phyloP scores from a whole-genome alignment of 2,113 vertebrate species.

The Eudyptes chrysolophus region DNA sequence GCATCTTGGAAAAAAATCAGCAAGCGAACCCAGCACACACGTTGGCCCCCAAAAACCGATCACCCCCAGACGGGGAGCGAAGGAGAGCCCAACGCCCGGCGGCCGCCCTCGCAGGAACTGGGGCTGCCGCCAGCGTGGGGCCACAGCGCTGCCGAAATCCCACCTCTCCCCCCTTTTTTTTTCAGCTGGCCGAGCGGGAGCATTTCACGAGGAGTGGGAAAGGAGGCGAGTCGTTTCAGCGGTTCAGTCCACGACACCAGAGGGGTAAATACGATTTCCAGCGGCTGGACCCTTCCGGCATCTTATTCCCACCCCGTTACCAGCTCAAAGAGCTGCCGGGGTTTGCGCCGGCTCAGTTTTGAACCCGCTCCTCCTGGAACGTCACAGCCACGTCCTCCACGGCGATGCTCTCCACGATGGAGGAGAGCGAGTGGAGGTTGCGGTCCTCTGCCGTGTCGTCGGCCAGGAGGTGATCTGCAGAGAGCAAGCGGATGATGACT shows the following conservation, averaged over 20 bases:
- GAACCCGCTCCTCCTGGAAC: conserved; percentile 76
- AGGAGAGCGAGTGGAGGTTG: conserved; percentile 89
- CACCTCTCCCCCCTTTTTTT: neutral
- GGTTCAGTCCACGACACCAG: neutral
- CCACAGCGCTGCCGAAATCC: neutral
- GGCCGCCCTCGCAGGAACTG: accelerated
- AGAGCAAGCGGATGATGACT: neutral
- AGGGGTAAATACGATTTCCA: neutral
- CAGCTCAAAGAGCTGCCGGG: neutral
- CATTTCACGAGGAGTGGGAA: neutral
- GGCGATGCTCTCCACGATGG: conserved; percentile 92
- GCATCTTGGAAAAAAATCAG: conserved; percentile 69
- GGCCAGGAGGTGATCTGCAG: conserved; percentile 85
- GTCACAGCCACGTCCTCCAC: conserved; percentile 79
- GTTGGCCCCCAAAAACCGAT: conserved; percentile 67
- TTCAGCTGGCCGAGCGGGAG: neutral
- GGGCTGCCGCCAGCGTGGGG: neutral
- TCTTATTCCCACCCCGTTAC: neutral
- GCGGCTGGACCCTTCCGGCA: neutral
- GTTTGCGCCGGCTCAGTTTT: conserved; percentile 60
- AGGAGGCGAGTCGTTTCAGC: neutral
- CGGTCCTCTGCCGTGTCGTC: conserved; percentile 81
- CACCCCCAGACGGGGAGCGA: accelerated
- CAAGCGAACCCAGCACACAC: conserved; percentile 48
- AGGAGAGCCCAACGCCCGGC: conserved; percentile 29